Percentiles rank a stretch among this genome's conserved stretches.
Evolutionary conservation across 2,113 vertebrate species (phyloP).

Genomic region (Illadopsis cleaveri): DNA sequence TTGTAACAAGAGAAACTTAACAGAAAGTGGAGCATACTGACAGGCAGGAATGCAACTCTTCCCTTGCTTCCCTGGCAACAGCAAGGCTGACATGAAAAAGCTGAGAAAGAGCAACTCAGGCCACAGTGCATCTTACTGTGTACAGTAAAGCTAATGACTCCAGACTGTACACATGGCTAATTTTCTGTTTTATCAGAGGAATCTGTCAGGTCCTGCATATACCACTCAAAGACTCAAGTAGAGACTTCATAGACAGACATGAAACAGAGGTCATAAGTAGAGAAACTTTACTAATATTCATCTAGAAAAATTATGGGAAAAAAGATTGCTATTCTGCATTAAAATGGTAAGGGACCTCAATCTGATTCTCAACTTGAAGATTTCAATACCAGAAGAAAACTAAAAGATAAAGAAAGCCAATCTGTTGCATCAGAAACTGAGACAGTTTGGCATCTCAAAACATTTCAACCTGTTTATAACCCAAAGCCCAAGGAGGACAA

Average conservation of each 20-base stretch:
- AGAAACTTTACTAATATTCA: background rate
- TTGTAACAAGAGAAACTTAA: background rate
- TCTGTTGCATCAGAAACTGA: background rate
- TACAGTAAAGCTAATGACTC: background rate
- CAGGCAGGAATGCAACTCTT: background rate
- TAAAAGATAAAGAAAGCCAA: background rate
- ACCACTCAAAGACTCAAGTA: background rate
- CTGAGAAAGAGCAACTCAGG: background rate
- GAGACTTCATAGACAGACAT: background rate
- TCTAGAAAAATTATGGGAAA: background rate
- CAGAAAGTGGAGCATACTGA: background rate
- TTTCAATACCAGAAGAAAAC: background rate
- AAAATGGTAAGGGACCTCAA: background rate
- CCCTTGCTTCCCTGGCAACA: background rate
- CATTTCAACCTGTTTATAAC: background rate
- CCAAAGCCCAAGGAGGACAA: background rate
- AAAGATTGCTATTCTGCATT: background rate
- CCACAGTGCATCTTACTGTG: background rate
- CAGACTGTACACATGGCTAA: background rate
- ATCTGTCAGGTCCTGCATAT: background rate
- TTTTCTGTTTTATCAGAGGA: background rate
- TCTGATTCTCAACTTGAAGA: background rate
- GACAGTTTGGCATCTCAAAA: background rate
- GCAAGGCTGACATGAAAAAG: background rate
- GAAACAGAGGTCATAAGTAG: background rate